phyloP scores from a whole-genome alignment of 1,140 invertebrate species.

The Colletes latitarsis region DNA sequence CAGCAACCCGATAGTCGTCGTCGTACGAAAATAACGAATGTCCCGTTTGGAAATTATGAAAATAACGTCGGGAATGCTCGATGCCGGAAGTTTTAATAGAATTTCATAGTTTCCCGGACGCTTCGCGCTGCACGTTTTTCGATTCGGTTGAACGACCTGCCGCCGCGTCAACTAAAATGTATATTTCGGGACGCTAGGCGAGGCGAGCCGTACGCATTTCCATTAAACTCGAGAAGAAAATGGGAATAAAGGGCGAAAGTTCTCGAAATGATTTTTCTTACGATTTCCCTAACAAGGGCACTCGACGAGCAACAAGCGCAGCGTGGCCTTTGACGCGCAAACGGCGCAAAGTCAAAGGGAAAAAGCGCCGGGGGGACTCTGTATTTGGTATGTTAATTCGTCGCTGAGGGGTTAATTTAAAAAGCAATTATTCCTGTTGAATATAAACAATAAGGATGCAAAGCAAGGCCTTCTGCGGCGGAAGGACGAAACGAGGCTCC shows the following conservation, averaged over 20 bases:
- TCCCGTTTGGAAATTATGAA: no score
- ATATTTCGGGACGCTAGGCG: not conserved
- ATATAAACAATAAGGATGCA: conserved; percentile 61
- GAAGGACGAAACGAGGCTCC: not conserved
- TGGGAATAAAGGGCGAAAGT: not conserved
- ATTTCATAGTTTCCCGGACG: no score
- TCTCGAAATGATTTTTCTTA: not conserved
- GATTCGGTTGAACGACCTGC: not conserved
- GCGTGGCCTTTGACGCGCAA: not conserved
- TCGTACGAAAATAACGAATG: no score
- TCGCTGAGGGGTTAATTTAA: conserved; percentile 51
- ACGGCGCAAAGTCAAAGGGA: not conserved
- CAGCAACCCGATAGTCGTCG: no score
- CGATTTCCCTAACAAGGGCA: not conserved
- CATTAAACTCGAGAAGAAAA: not conserved
- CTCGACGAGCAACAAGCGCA: not conserved
- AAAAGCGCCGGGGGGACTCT: not conserved
- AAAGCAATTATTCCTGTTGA: conserved; percentile 67
- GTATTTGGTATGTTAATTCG: conserved; percentile 36
- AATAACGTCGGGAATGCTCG: no score
- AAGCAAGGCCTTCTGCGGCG: not conserved
- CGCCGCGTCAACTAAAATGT: not conserved
- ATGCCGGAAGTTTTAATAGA: no score
- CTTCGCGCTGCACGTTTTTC: not conserved
- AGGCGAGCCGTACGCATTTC: not conserved